These are phyloP conservation scores for Himalopsyche phryganea DNA, from an alignment of 1,140 invertebrate species.

Conservation along the genomic window DNA sequence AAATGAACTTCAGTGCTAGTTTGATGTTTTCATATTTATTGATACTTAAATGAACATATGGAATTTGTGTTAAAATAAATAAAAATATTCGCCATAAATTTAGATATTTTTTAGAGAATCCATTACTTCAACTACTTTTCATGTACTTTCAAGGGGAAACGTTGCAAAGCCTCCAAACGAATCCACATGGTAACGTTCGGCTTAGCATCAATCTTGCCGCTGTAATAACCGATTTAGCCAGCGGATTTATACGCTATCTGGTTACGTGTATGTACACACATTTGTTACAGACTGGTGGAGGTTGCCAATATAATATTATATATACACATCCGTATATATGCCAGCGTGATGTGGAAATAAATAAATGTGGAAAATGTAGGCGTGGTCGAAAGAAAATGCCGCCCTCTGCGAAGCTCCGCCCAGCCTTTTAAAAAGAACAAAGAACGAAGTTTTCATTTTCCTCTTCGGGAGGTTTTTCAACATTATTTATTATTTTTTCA, in stretches of 20 bases:
- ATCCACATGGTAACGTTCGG: background rate
- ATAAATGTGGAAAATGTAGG: slow-evolving; percentile 26
- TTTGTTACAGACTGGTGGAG: background rate
- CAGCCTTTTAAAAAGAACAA: slow-evolving; percentile 16
- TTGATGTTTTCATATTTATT: no score
- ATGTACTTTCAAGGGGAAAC: background rate
- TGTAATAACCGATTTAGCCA: slow-evolving; percentile 9
- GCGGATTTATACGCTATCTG: slow-evolving; percentile 3
- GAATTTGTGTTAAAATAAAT: no score
- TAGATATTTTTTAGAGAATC: no score
- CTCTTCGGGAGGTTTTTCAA: background rate
- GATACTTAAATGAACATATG: no score
- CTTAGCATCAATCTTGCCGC: slow-evolving; percentile 10
- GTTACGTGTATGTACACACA: background rate
- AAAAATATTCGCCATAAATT: no score
- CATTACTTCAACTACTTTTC: no score
- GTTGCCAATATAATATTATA: no score
- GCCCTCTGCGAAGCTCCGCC: slow-evolving; percentile 20
- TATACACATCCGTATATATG: no score
- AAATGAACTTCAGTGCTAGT: no score
- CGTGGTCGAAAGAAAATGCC: slow-evolving; percentile 16
- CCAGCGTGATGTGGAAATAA: slow-evolving; percentile 7
- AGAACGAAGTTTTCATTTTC: slow-evolving; percentile 1
- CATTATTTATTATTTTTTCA: background rate
- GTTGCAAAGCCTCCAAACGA: no score